A percentile compares a stretch with the other conserved stretches of the same genome.
Evolutionary conservation across 2,113 vertebrate genomes (phyloP).

Genomic region (Mandrillus leucophaeus): DNA sequence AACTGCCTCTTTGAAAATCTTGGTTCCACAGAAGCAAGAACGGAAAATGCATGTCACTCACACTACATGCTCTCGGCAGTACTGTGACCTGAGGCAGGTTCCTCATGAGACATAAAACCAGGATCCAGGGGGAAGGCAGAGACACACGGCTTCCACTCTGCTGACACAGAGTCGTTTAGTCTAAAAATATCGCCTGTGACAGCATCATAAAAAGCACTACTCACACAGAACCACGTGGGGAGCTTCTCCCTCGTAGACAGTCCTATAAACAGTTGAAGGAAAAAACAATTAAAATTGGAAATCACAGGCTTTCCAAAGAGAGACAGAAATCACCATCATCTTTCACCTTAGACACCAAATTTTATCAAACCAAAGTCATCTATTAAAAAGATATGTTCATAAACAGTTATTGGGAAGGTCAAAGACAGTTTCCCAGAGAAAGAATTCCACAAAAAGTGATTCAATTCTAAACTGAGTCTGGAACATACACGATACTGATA

Average conservation of each 20-base stretch:
- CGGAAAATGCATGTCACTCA: background rate
- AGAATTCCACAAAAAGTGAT: background rate
- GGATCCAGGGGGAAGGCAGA: background rate
- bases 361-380: slow-evolving; percentile 15
- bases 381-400: background rate
- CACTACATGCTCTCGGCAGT: background rate
- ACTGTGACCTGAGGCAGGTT: background rate
- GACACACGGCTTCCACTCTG: background rate
- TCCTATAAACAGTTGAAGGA: background rate
- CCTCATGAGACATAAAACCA: background rate
- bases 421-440: background rate
- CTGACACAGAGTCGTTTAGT: background rate
- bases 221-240: background rate
- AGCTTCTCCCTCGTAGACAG: background rate
- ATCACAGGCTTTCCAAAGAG: background rate
- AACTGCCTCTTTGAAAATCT: background rate
- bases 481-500: background rate
- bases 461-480: background rate
- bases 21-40: background rate
- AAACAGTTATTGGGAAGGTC: slow-evolving; percentile 9
- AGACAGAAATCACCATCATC: background rate
- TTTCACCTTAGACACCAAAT: background rate
- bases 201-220: background rate
- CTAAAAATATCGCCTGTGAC: background rate
- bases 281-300: slow-evolving; percentile 30